These are phyloP conservation scores for Hoplodrina ambigua DNA, from an alignment of 2,888 invertebrate genomes.

Conservation along the genomic window DNA sequence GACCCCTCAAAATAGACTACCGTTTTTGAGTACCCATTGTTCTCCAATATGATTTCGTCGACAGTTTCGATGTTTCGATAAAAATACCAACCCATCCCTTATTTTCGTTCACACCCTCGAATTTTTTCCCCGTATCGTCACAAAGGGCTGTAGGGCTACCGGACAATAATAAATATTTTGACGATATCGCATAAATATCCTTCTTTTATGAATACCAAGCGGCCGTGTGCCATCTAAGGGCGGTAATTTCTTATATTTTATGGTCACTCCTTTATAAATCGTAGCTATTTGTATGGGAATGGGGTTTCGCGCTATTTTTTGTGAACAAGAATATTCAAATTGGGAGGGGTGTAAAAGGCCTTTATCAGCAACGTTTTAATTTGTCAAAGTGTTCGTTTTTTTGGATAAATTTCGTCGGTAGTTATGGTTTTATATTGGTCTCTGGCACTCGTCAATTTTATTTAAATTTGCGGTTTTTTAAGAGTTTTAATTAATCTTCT, in stretches of 20 bases:
- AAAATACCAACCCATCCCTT: constrained; percentile 54
- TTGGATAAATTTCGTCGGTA: constrained; percentile 3
- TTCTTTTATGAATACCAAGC: constrained; percentile 89
- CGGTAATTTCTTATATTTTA: constrained; percentile 85
- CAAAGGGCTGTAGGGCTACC: constrained; percentile 87
- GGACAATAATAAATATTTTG: constrained; percentile 91
- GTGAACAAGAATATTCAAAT: constrained; percentile 63
- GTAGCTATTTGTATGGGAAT: constrained; percentile 84
- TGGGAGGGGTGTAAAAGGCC: constrained; percentile 62
- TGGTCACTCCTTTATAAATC: constrained; percentile 86
- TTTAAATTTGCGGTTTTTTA: too few relatives aligned
- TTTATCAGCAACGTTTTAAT: constrained; percentile 58
- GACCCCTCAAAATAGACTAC: not conserved
- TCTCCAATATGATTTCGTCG: not conserved
- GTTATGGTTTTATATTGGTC: constrained; percentile 9
- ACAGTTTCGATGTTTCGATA: not conserved
- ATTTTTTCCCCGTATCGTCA: constrained; percentile 83
- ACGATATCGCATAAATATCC: constrained; percentile 90
- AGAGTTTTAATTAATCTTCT: too few relatives aligned
- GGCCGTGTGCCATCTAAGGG: constrained; percentile 81
- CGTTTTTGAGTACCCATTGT: not conserved
- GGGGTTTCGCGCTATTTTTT: constrained; percentile 77
- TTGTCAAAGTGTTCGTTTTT: constrained; percentile 52
- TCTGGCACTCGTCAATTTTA: not conserved
- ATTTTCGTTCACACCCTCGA: constrained; percentile 84